These are phyloP conservation scores for Thunnus maccoyii DNA, from an alignment of 2,113 vertebrate species.

Conservation along the genomic window DNA sequence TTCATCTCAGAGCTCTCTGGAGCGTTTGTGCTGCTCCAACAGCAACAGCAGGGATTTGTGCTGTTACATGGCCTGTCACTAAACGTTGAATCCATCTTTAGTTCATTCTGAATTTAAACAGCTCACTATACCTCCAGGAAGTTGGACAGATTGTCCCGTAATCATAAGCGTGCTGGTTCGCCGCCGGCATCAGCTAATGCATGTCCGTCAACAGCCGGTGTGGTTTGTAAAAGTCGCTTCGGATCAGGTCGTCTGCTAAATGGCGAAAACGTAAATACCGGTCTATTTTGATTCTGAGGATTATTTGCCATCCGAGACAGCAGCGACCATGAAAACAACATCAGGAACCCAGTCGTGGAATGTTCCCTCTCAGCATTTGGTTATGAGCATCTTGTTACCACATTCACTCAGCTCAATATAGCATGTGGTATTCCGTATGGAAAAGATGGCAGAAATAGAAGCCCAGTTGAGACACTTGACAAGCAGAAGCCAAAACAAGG, in stretches of 20 bases:
- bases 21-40: slow-evolving; percentile 40
- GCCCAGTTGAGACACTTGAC: slow-evolving; percentile 55
- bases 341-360: slow-evolving; percentile 70
- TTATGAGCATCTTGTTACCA: slow-evolving; percentile 75
- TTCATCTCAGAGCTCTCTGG: slow-evolving; percentile 36
- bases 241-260: slow-evolving; percentile 25
- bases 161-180: background rate
- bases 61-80: background rate
- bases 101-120: background rate
- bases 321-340: slow-evolving; percentile 69
- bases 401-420: slow-evolving; percentile 74
- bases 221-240: slow-evolving; percentile 3
- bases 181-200: slow-evolving; percentile 31
- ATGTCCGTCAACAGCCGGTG: background rate
- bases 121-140: background rate
- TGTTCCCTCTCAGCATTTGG: slow-evolving; percentile 67
- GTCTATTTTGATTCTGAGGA: slow-evolving; percentile 62
- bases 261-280: slow-evolving; percentile 35
- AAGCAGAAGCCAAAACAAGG: slow-evolving; percentile 54
- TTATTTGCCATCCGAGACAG: slow-evolving; percentile 63
- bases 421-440: slow-evolving; percentile 69
- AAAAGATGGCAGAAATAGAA: slow-evolving; percentile 78
- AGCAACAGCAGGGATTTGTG: slow-evolving; percentile 5
- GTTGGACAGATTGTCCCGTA: background rate
- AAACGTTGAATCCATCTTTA: slow-evolving; percentile 4